Evolutionary conservation across 2,113 vertebrate species (phyloP), one percentile per base, ranked within the genome.

Genomic region (Motacilla alba): DNA sequence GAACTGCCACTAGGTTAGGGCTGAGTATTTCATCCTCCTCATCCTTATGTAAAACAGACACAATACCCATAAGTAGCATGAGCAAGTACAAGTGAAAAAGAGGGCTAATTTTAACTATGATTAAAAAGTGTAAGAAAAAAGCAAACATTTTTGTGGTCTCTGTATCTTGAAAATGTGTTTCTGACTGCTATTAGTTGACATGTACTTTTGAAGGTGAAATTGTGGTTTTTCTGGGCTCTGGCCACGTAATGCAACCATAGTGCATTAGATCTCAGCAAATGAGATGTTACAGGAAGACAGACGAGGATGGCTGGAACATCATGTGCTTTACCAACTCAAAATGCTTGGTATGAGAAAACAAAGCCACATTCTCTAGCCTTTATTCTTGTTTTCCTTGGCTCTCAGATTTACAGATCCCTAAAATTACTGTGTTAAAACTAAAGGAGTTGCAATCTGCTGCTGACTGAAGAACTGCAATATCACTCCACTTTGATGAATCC

Each of bases 261-360:
- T 50, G 58, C 75, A 55, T 66, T 52, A 79, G 55, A 93, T 75
- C 43, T 76, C 88, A 82, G 91, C 55, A 96, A 94, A 96, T 82
- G 67, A 95, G 89, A 96, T 63, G 87, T 76, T 92, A 52, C 2
- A 69, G 44, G 77, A 62, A 77, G 49, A 79, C 75, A 83, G 39
- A 93, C 3, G 9, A 92, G 63, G 43, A 63, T 56, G 60, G 68
- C 56, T 93, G 86, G 93, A 96, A 94, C 94, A 93, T 79, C 81
- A 68, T 79, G 89, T 93, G 83, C 94, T 92, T 85, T 67, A 96
- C 79, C 66, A 87, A 87, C 58, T 44, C 59, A 92, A 78, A 89
- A 69, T 69, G 79, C 63, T 92, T 85, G 76, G 70, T 67, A 41
- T 53, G 67, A 68, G 69, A 72, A 93, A 97, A 92, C 53, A 92